A percentile compares a stretch with the other conserved stretches of the same genome.
These are phyloP conservation scores for Neoarius graeffei DNA, from an alignment of 2,113 vertebrate species.

Conservation along the genomic window DNA sequence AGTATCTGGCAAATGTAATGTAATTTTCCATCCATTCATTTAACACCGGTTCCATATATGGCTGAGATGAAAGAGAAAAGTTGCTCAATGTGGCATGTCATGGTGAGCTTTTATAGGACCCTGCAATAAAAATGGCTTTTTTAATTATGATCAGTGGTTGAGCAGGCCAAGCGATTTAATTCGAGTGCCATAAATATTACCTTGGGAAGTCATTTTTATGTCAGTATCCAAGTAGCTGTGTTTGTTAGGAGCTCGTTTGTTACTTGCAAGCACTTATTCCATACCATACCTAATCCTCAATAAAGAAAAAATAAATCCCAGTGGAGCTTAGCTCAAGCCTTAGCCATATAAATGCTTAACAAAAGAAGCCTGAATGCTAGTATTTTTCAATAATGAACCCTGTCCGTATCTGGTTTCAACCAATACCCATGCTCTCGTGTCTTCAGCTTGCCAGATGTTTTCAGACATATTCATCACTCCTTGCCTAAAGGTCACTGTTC, in stretches of 20 bases:
- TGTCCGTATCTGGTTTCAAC: conserved; percentile 83
- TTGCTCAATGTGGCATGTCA: conserved; percentile 68
- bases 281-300: conserved; percentile 46
- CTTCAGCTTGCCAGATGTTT: conserved; percentile 88
- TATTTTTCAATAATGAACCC: conserved; percentile 73
- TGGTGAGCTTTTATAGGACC: conserved; percentile 73
- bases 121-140: conserved; percentile 60
- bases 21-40: conserved; percentile 33
- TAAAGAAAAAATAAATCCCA: conserved; percentile 30
- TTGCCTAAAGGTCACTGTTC: conserved; percentile 83
- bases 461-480: conserved; percentile 92
- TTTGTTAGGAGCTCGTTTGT: conserved; percentile 65
- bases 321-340: conserved; percentile 49
- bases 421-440: conserved; percentile 80
- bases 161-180: conserved; percentile 64
- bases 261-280: conserved; percentile 60
- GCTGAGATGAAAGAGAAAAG: conserved; percentile 72
- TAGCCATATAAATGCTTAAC: conserved; percentile 65
- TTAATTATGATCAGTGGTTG: conserved; percentile 73
- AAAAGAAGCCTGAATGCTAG: conserved; percentile 70
- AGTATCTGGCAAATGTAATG: background rate
- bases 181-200: conserved; percentile 64
- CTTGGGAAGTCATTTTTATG: conserved; percentile 59
- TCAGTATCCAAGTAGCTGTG: conserved; percentile 65
- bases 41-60: conserved; percentile 47